These are phyloP conservation scores for Alligator mississippiensis DNA, from an alignment of 2,113 vertebrate genomes.

Conservation along the genomic window DNA sequence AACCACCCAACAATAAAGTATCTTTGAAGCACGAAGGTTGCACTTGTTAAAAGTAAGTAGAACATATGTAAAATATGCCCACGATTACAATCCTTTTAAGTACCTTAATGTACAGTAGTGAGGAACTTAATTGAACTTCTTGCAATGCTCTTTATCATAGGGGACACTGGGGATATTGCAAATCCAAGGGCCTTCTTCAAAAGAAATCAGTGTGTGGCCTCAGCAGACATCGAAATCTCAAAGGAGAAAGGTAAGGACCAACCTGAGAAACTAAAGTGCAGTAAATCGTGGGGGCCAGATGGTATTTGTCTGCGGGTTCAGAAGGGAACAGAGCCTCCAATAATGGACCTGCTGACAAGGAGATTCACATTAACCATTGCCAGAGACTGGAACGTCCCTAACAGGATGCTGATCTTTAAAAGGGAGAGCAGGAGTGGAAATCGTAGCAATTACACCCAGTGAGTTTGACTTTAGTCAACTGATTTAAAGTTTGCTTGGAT, in stretches of 20 bases:
- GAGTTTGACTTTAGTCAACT: not conserved
- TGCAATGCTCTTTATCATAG: not conserved
- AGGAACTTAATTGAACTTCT: not conserved
- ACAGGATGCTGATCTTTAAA: not conserved
- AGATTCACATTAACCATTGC: not conserved
- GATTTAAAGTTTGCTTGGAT: not conserved
- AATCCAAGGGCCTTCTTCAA: not conserved
- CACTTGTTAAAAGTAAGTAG: not conserved
- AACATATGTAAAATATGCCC: not conserved
- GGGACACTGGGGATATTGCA: conserved; percentile 48
- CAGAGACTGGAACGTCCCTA: not conserved
- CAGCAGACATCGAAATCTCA: conserved; percentile 12
- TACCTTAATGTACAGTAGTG: not conserved
- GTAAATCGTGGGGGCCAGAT: conserved; percentile 48
- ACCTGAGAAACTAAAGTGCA: not conserved
- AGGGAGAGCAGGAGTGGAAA: not conserved
- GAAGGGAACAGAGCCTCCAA: not conserved
- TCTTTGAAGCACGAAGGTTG: not conserved
- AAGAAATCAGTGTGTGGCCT: not conserved
- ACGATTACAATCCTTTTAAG: not conserved
- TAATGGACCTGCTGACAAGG: not conserved
- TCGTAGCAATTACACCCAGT: not conserved
- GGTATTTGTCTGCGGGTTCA: not conserved
- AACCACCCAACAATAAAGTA: not conserved
- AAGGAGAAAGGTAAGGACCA: not conserved